Evolutionary conservation across 2,113 vertebrate species (phyloP).

Genomic region (Paramisgurnus dabryanus): DNA sequence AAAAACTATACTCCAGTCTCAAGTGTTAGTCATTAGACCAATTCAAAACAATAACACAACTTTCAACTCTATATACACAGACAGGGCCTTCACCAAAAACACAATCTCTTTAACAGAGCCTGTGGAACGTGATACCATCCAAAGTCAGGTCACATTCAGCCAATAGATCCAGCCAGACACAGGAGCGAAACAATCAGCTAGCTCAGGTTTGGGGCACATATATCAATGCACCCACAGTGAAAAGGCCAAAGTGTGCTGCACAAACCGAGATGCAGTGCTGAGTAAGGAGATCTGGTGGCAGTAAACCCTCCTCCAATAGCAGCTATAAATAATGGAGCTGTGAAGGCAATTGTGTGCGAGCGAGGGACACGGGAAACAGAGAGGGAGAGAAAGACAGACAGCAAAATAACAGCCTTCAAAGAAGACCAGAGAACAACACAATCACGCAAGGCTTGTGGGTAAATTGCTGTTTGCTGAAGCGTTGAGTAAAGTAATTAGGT

Average conservation of each 20-base stretch:
- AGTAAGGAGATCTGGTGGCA: conserved; percentile 54
- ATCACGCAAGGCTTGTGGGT: neutral
- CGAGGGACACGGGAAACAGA: conserved; percentile 1
- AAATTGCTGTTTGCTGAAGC: conserved; percentile 44
- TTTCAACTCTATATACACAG: too few relatives aligned
- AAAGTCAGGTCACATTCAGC: conserved; percentile 40
- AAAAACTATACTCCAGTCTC: too few relatives aligned
- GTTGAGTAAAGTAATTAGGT: conserved; percentile 46
- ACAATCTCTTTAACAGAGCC: conserved; percentile 34
- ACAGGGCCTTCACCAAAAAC: conserved; percentile 24
- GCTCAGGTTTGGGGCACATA: conserved; percentile 31
- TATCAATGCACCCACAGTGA: conserved; percentile 52
- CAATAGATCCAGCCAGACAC: conserved; percentile 41
- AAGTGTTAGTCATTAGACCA: neutral
- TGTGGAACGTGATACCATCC: neutral
- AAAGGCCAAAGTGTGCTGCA: conserved; percentile 38
- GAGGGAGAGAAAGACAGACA: conserved; percentile 13
- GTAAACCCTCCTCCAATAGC: conserved; percentile 57
- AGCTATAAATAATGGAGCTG: conserved; percentile 56
- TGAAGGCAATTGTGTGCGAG: conserved; percentile 40
- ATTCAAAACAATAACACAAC: neutral
- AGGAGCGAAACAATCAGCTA: conserved; percentile 33
- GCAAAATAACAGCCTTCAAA: conserved; percentile 38
- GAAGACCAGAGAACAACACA: conserved; percentile 30
- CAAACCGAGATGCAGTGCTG: conserved; percentile 42